Evolutionary conservation across 2,888 invertebrate species (phyloP), one percentile per base, ranked within the genome.

Genomic region (Agrilus mali): DNA sequence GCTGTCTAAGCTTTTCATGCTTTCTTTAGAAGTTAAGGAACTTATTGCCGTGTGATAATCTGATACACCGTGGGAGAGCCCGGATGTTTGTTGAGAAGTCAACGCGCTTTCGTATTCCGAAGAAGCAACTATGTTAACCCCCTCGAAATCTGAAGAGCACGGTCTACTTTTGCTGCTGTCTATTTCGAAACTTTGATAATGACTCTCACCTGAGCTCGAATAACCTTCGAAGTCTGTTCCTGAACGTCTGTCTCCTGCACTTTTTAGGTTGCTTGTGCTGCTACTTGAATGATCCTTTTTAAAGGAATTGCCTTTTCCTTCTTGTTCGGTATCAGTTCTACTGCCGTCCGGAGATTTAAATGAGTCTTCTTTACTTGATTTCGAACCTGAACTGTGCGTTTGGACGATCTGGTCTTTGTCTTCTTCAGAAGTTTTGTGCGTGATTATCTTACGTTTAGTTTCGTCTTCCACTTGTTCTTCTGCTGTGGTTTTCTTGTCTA

Each of bases 181-280:
- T 57, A 84, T 80, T 59, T 88, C 89, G 60, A 87, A 87, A 48
- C 90, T 90, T 49, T 87, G 88, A 60, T 89, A 89, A 54, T 86
- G 85, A 59, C 89, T 89, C 56, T 87, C 88, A 13, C 89, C 88
- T 12, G 88, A 89, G 66, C 89, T 89, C 0, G 88, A 88, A 66
- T 83, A 83, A 3, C 78, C 72, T 63, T 90, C 89, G 17, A 82
- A 72, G 55, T 88, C 87, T 17, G 84, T 78, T 33, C 82, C 82
- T 0, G 87, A 86, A 57, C 80, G 78, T 40, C 86, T 72, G 51
- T 84, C 85, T 40, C 86, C 72, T 51, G 83, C 85, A 2, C 66
- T 68, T 34, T 65, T 68, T 3, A 67, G 53, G 36, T 58, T 57
- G 12, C 60, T 58, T 40, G 62, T 63, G 42, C 60, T 60, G 44